Percentiles rank a stretch among this genome's conserved stretches.
These are phyloP conservation scores for Vulpes ferrilata DNA, from an alignment of 2,113 vertebrate genomes.

Conservation along the genomic window DNA sequence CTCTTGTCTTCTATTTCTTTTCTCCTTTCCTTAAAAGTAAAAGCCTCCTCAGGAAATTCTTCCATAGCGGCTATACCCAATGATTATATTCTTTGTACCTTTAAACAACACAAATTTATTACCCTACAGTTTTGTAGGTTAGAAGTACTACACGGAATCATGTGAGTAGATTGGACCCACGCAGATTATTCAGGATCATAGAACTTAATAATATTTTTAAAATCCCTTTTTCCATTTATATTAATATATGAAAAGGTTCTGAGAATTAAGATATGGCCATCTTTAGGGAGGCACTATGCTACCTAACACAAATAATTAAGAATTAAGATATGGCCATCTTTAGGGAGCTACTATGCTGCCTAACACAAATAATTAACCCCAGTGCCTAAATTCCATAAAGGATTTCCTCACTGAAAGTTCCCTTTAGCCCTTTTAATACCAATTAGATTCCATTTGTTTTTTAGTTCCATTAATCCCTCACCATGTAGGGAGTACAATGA, in stretches of 20 bases:
- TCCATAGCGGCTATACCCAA: not conserved
- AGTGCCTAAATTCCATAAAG: not conserved
- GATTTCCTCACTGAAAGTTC: not conserved
- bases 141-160: not conserved
- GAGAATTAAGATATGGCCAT: not conserved
- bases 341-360: not conserved
- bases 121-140: not conserved
- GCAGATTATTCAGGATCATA: constrained; percentile 11
- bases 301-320: not conserved
- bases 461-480: not conserved
- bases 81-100: not conserved
- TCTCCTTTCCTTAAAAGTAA: not conserved
- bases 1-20: not conserved
- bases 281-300: not conserved
- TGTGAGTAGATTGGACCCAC: not conserved
- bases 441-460: constrained; percentile 1
- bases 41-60: constrained; percentile 24
- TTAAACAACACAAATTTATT: not conserved
- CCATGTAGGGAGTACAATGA: not conserved
- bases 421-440: not conserved
- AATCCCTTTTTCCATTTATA: not conserved
- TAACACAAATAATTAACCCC: not conserved
- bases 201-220: not conserved
- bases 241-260: not conserved
- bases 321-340: not conserved